Percentiles rank a stretch among this genome's conserved stretches.
These are phyloP conservation scores for Talpa occidentalis DNA, from an alignment of 2,113 vertebrate species.

Conservation along the genomic window DNA sequence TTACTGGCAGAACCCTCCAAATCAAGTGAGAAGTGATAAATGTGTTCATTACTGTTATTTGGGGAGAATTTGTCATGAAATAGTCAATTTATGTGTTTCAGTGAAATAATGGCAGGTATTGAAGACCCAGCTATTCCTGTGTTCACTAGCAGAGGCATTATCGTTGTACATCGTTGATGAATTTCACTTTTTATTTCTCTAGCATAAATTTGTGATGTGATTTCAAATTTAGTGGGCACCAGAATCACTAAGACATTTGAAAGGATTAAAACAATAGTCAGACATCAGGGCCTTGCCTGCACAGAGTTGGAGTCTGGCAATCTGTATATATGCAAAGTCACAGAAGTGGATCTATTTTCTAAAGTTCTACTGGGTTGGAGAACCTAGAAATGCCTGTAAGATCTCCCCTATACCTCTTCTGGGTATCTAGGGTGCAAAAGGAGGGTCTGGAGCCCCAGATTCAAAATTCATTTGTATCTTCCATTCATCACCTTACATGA, in stretches of 20 bases:
- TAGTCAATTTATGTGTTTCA: not conserved
- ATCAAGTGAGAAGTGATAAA: not conserved
- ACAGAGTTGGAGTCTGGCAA: accelerated
- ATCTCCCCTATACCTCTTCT: not conserved
- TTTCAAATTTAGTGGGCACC: not conserved
- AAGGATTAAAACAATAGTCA: not conserved
- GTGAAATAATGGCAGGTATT: not conserved
- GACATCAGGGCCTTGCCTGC: not conserved
- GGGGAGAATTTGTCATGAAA: not conserved
- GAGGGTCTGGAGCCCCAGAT: not conserved
- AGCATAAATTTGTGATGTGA: not conserved
- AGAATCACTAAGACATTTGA: slow-evolving; percentile 3
- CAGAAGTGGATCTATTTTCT: not conserved
- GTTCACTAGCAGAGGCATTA: not conserved
- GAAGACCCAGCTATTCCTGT: not conserved
- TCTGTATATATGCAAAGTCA: not conserved
- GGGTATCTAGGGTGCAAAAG: not conserved
- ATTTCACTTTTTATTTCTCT: not conserved
- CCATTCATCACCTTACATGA: not conserved
- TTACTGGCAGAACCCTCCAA: not conserved
- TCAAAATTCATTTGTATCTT: not conserved
- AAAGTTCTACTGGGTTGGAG: not conserved
- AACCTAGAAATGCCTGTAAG: accelerated
- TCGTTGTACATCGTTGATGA: not conserved
- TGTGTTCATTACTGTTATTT: not conserved